These are phyloP conservation scores for Ctenochaetus hawaiiensis DNA, from an alignment of 2,797 vertebrate genomes.

Conservation along the genomic window DNA sequence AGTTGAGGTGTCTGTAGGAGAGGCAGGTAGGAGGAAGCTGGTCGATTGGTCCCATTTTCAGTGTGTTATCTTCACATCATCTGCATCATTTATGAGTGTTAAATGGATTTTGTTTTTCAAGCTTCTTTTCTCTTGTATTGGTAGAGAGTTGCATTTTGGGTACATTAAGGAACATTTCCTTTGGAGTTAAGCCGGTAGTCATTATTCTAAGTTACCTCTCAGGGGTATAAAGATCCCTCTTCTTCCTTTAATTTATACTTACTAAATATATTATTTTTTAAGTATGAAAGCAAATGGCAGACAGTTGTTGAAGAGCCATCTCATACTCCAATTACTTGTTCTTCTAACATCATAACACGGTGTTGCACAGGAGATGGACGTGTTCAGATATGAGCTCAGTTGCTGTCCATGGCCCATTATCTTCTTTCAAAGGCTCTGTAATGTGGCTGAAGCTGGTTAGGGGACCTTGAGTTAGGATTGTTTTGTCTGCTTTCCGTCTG, in stretches of 20 bases:
- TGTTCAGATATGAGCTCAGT: background rate
- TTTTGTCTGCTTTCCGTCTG: constrained; percentile 22
- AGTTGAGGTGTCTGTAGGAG: constrained; percentile 94
- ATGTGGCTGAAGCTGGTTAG: background rate
- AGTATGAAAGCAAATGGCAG: constrained; percentile 3
- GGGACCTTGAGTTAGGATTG: background rate
- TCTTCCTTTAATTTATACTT: background rate
- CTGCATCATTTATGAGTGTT: background rate
- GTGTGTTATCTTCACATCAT: background rate
- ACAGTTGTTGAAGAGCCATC: background rate
- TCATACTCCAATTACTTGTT: background rate
- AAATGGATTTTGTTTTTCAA: constrained; percentile 1
- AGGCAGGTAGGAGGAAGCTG: constrained; percentile 89
- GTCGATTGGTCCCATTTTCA: background rate
- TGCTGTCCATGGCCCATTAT: background rate
- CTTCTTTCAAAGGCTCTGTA: background rate
- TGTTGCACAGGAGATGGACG: background rate
- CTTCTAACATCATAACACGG: background rate
- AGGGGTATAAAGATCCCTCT: background rate
- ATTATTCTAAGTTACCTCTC: constrained; percentile 3
- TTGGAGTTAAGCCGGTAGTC: background rate
- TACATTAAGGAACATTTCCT: constrained; percentile 17
- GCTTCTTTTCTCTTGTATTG: background rate
- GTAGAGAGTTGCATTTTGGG: background rate
- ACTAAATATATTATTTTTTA: background rate